phyloP scores from a whole-genome alignment of 2,797 vertebrate species.

The Crax fasciolata region DNA sequence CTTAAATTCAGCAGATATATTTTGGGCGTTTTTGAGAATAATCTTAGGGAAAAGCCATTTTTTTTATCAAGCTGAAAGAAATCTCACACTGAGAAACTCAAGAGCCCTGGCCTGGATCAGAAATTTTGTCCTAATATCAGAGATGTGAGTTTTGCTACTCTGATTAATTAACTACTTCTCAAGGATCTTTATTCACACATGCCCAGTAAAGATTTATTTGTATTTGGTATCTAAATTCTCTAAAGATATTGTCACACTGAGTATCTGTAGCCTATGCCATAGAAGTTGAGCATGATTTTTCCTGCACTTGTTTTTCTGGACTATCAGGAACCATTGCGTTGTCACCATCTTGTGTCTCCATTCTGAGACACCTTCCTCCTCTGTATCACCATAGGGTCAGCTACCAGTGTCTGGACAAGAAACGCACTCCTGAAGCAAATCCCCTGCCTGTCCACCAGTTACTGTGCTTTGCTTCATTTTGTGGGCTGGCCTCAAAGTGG shows the following conservation, averaged over 20 bases:
- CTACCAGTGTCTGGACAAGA: neutral
- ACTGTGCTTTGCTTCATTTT: neutral
- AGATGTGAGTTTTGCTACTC: neutral
- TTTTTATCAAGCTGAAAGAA: neutral
- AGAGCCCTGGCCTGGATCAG: neutral
- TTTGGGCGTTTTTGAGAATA: neutral
- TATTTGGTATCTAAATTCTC: neutral
- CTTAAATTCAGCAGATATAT: neutral
- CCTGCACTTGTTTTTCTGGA: neutral
- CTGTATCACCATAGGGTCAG: neutral
- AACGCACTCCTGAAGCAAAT: neutral
- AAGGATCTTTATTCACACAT: neutral
- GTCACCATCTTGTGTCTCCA: too few relatives aligned
- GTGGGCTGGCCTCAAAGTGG: neutral
- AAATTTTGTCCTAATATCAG: neutral
- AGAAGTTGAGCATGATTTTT: neutral
- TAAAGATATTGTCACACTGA: neutral
- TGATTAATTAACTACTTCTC: neutral
- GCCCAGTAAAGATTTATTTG: neutral
- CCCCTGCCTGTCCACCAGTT: neutral
- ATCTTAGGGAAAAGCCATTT: neutral
- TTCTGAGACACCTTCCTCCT: rapidly evolving
- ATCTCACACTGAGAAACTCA: neutral
- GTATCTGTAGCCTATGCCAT: neutral
- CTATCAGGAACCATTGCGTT: neutral